phyloP scores from a whole-genome alignment of 2,888 invertebrate species.

The Mactromeris polynyma region DNA sequence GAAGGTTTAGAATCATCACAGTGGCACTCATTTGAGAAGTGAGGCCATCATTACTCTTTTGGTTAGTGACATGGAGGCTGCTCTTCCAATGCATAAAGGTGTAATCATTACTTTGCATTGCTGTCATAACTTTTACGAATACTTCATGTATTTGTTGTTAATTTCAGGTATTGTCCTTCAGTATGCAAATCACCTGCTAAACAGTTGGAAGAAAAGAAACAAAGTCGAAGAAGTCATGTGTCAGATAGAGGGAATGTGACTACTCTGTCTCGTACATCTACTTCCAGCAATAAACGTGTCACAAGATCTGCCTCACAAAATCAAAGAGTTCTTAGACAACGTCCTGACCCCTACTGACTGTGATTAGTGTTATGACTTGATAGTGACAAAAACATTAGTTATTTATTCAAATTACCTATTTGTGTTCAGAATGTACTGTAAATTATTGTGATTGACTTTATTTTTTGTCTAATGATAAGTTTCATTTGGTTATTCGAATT shows the following conservation, averaged over 20 bases:
- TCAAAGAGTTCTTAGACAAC: background rate
- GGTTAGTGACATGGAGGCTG: too few relatives aligned
- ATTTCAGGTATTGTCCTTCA: conserved; percentile 19
- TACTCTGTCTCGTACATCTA: background rate
- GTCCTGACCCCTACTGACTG: background rate
- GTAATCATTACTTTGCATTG: background rate
- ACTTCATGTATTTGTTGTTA: background rate
- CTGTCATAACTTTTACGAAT: background rate
- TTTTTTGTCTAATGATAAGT: too few relatives aligned
- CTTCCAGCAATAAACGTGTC: background rate
- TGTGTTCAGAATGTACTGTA: too few relatives aligned
- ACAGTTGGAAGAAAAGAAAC: background rate
- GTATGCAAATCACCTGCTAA: background rate
- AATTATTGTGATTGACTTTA: too few relatives aligned
- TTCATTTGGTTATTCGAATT: too few relatives aligned
- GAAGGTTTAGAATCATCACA: too few relatives aligned
- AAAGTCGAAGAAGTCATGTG: conserved; percentile 34
- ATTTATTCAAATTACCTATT: background rate
- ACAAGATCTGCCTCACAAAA: background rate
- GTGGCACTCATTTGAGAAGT: too few relatives aligned
- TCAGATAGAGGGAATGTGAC: conserved; percentile 20
- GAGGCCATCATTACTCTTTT: too few relatives aligned
- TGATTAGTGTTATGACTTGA: background rate
- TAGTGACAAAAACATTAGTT: background rate
- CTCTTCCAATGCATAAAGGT: too few relatives aligned